Base-by-base conservation (phyloP, 1,140 invertebrate genomes). In the Pogonomyrmex barbatus region DNA sequence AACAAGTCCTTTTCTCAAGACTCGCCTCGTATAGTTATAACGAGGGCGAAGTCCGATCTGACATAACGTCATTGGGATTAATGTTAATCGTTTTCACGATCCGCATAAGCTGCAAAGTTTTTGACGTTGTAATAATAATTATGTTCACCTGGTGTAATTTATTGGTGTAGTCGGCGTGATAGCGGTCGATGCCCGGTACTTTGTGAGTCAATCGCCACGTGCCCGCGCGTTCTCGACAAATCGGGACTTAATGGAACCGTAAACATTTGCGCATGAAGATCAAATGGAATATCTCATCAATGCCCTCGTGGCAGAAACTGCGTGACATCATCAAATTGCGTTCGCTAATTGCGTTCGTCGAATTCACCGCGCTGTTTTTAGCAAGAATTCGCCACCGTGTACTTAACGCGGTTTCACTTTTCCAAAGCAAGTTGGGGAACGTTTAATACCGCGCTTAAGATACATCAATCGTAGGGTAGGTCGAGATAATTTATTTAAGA, bases 161-260 rank as follows among this genome's bases (percentile, higher is more conserved):
- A 24, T 24, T 24, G 24, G 24, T 24, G 24, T 24, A 14, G 30
- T 47, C 67, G 39, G 17, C 30, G 52, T 10, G 24, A 14, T 45
- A 58, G 24, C 4, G 24, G 9, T 68, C 42, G 47, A 52, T 45
- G 12, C 36, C 24, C 52, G 33, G 52, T 82, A 71, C 12, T 58
- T 45, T 54, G 24, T 54, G 36, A 45, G 36, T n/a, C 52, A 33
- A 42, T 50, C 54, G 30, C 45, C 24, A 33, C 54, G 54, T 42
- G 36, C 63, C 17, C 24, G 14, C 24, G 45, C 17, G 42, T 77
- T 39, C 52, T 54, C 56, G 85, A 85, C 89, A 88, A 87, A 90
- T 75, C 71, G 84, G 58, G 85, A 79, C 90, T 86, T 94, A 94
- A 94, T 94, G 92, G 92, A 79, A 92, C 67, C 81, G 92, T 91